A percentile compares a stretch with the other conserved stretches of the same genome.
These are phyloP conservation scores for Teinopalpus imperialis DNA, from an alignment of 2,888 invertebrate genomes.

Conservation along the genomic window DNA sequence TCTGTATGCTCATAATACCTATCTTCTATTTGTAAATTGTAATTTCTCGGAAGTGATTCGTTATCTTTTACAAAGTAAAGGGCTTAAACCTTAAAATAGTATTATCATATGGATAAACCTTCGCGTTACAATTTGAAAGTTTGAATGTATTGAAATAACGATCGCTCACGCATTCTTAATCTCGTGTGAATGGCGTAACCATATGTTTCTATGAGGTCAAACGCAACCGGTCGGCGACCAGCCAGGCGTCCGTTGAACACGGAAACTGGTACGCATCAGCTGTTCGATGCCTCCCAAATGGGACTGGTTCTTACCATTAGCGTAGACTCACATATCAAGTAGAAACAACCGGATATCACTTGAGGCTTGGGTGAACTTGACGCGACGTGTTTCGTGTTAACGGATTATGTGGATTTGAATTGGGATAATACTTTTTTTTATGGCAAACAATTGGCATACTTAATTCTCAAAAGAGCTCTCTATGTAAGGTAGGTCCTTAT, in stretches of 20 bases:
- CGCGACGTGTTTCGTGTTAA: conserved; percentile 12
- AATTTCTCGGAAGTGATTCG: no score
- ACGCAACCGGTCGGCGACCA: conserved; percentile 9
- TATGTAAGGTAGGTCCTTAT: no score
- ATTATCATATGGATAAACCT: no score
- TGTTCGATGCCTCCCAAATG: conserved; percentile 16
- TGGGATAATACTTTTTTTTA: neutral
- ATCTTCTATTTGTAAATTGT: no score
- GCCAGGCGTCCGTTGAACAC: conserved; percentile 17
- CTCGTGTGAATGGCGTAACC: conserved; percentile 21
- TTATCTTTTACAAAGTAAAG: no score
- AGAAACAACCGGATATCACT: conserved; percentile 9
- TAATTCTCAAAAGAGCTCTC: no score
- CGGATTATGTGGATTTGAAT: conserved; percentile 8
- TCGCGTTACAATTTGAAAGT: conserved; percentile 1
- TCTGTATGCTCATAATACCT: no score
- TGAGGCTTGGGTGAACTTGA: conserved; percentile 7
- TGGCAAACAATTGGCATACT: no score
- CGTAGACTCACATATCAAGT: neutral
- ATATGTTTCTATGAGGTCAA: conserved; percentile 25
- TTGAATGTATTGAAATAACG: conserved; percentile 18
- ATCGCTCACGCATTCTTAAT: conserved; percentile 6
- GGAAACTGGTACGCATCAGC: conserved; percentile 24
- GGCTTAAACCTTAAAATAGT: no score
- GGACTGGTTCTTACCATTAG: conserved; percentile 14